Percentiles rank a stretch among this genome's conserved stretches.
Conservation (phyloP, 2,797 vertebrate genomes). For the Garrulus glandarius region DNA sequence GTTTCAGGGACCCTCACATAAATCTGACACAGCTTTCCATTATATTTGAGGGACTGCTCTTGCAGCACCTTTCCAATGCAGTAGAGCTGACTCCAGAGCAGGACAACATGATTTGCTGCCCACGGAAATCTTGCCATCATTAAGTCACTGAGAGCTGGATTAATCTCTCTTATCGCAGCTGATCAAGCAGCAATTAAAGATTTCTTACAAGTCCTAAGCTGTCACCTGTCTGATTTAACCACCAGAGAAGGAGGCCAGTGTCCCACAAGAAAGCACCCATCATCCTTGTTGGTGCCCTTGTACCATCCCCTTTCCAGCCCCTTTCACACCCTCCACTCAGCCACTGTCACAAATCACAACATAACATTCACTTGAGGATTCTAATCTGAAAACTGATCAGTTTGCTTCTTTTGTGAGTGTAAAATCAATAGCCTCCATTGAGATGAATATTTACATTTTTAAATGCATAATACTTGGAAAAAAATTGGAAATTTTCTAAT, state of each 20-base stretch:
- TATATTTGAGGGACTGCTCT: background rate
- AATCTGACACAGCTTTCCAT: conserved; percentile 12
- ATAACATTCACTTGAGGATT: background rate
- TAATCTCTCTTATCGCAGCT: background rate
- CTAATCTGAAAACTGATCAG: background rate
- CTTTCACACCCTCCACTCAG: background rate
- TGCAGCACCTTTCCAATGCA: background rate
- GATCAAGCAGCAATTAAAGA: background rate
- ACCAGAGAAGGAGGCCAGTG: background rate
- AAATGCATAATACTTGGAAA: background rate
- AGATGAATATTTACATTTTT: background rate
- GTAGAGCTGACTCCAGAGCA: background rate
- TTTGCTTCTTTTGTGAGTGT: background rate
- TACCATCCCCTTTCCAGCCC: background rate
- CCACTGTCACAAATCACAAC: background rate
- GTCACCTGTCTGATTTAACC: background rate
- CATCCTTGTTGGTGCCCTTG: fast-evolving
- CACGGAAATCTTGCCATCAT: background rate
- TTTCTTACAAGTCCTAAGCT: background rate
- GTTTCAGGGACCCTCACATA: background rate
- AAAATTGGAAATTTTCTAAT: background rate
- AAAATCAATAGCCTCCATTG: background rate
- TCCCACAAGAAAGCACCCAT: background rate
- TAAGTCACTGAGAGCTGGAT: background rate
- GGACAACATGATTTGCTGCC: background rate